Percentiles rank a stretch among this genome's conserved stretches.
These are phyloP conservation scores for Lucilia sericata DNA, from an alignment of 1,140 invertebrate genomes.

Conservation along the genomic window DNA sequence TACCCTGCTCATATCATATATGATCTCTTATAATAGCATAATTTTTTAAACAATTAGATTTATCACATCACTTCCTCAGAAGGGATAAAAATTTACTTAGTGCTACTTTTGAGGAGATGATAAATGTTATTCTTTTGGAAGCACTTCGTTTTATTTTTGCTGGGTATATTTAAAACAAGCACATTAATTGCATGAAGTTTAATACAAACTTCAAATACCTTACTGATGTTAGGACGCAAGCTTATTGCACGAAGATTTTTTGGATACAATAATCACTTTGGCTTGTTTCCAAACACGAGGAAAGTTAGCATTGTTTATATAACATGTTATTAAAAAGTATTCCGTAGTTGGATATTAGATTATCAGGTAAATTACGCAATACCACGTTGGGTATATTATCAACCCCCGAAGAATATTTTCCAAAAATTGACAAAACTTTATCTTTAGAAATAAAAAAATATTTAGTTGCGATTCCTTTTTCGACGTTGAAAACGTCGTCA, in stretches of 20 bases:
- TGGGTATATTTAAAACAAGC: conserved; percentile 22
- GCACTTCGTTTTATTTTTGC: too few relatives aligned
- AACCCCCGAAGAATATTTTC: not conserved
- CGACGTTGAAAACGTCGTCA: not conserved
- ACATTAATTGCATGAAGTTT: not conserved
- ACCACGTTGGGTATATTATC: not conserved
- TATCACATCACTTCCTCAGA: too few relatives aligned
- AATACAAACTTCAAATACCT: conserved; percentile 26
- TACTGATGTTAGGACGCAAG: conserved; percentile 24
- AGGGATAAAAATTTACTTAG: too few relatives aligned
- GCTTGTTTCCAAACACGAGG: conserved; percentile 11
- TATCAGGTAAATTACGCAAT: not conserved
- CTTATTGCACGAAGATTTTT: conserved; percentile 33
- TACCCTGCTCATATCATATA: too few relatives aligned
- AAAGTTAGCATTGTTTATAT: conserved; percentile 7
- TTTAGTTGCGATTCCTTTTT: not conserved
- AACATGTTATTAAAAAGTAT: conserved; percentile 33
- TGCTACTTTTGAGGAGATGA: too few relatives aligned
- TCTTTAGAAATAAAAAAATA: not conserved
- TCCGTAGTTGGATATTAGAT: not conserved
- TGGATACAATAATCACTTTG: conserved; percentile 18
- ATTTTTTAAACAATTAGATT: too few relatives aligned
- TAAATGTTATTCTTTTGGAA: not conserved
- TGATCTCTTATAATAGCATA: too few relatives aligned
- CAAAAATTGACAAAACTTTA: not conserved